Conservation (phyloP, 2,113 vertebrate species). For the Stegastes partitus region DNA sequence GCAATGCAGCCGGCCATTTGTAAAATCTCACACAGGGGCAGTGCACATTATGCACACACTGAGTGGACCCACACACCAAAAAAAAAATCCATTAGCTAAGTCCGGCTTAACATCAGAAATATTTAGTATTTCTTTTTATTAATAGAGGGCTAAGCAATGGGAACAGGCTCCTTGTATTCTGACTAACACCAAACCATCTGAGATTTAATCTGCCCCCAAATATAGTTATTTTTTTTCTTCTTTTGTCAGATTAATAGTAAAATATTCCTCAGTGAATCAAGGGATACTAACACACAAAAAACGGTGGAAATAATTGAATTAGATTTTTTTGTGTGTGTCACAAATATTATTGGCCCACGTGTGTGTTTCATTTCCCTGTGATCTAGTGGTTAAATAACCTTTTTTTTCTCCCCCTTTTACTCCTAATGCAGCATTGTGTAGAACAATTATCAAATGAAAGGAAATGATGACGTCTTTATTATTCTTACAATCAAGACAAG, state of each 20-base stretch:
- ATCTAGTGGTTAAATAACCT: conserved; percentile 4
- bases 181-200: too few relatives aligned
- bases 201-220: too few relatives aligned
- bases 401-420: background rate
- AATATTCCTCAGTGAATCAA: background rate
- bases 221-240: background rate
- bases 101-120: background rate
- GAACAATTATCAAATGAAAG: conserved; percentile 7
- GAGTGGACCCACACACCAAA: background rate
- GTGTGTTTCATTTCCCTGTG: conserved; percentile 19
- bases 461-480: conserved; percentile 13
- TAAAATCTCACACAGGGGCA: conserved; percentile 34
- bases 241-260: conserved; percentile 7
- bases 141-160: too few relatives aligned
- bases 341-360: background rate
- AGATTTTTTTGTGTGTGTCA: too few relatives aligned
- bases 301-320: too few relatives aligned
- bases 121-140: background rate
- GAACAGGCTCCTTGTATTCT: too few relatives aligned
- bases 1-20: conserved; percentile 39
- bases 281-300: background rate
- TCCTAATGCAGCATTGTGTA: background rate
- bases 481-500: conserved; percentile 1
- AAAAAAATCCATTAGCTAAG: background rate
- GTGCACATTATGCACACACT: conserved; percentile 2